Evolutionary conservation across 2,113 vertebrate species (phyloP).

Genomic region (Pseudorasbora parva): DNA sequence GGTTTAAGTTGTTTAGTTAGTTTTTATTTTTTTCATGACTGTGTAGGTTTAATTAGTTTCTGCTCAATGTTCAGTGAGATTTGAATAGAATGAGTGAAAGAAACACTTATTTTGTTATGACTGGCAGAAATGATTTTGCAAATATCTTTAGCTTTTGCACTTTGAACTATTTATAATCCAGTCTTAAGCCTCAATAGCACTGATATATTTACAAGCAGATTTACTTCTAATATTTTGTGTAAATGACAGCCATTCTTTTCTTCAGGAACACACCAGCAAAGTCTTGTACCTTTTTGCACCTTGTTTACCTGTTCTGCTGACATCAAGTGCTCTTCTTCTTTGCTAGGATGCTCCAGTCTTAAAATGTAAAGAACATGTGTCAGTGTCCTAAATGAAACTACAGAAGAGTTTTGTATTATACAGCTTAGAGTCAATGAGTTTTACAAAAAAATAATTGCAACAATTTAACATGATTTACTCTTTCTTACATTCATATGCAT

Average conservation of each 20-base stretch:
- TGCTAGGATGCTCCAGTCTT: not conserved
- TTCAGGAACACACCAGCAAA: not conserved
- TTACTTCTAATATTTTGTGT: not conserved
- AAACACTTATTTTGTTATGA: not conserved
- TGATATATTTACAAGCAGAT: too few species aligned
- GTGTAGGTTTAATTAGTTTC: not conserved
- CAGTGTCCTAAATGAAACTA: not conserved
- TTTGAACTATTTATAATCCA: too few species aligned
- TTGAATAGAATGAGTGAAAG: not conserved
- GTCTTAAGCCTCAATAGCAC: too few species aligned
- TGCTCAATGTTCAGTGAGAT: not conserved
- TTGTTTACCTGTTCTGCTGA: not conserved
- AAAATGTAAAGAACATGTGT: not conserved
- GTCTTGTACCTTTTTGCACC: not conserved
- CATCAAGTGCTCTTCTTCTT: not conserved
- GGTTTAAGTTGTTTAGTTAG: not conserved
- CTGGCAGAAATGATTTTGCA: not conserved
- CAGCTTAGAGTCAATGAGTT: not conserved
- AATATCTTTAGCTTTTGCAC: not conserved
- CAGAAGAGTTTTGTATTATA: not conserved
- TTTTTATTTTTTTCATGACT: not conserved
- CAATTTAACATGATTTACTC: not conserved
- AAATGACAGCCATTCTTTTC: slow-evolving; percentile 1
- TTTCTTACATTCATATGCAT: not conserved
- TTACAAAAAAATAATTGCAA: not conserved